Evolutionary conservation across 1,140 invertebrate species (phyloP).

Genomic region (Heliconius melpomene): DNA sequence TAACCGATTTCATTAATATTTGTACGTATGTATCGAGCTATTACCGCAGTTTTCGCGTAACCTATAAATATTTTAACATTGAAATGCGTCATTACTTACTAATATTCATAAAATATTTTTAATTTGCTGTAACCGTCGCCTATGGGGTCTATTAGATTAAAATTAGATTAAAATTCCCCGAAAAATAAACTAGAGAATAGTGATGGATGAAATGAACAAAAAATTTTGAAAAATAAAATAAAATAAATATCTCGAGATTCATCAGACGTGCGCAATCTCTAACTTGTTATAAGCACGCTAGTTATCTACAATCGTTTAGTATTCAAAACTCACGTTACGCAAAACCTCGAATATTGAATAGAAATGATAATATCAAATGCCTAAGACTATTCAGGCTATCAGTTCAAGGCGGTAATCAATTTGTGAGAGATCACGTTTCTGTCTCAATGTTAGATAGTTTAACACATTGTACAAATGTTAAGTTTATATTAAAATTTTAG

Average conservation of each 20-base stretch:
- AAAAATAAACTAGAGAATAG: no score
- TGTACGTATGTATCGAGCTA: neutral
- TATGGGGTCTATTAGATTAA: no score
- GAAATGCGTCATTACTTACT: no score
- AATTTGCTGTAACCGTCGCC: no score
- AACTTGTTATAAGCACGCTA: neutral
- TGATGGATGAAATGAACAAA: no score
- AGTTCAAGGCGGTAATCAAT: conserved; percentile 10
- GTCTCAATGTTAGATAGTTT: conserved; percentile 5
- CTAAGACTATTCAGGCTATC: conserved; percentile 9
- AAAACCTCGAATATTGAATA: neutral
- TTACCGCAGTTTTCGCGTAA: neutral
- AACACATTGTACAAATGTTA: neutral
- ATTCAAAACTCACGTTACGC: conserved; percentile 4
- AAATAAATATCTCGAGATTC: no score
- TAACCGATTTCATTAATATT: neutral
- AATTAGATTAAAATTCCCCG: no score
- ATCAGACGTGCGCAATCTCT: neutral
- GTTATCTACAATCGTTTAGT: neutral
- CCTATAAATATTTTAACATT: no score
- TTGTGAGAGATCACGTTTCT: neutral
- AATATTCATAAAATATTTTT: no score
- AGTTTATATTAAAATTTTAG: neutral
- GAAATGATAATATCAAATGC: conserved; percentile 9
- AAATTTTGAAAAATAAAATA: no score